Evolutionary conservation across 2,113 vertebrate species (phyloP).

Genomic region (Stomatorhinus ivindoensis): DNA sequence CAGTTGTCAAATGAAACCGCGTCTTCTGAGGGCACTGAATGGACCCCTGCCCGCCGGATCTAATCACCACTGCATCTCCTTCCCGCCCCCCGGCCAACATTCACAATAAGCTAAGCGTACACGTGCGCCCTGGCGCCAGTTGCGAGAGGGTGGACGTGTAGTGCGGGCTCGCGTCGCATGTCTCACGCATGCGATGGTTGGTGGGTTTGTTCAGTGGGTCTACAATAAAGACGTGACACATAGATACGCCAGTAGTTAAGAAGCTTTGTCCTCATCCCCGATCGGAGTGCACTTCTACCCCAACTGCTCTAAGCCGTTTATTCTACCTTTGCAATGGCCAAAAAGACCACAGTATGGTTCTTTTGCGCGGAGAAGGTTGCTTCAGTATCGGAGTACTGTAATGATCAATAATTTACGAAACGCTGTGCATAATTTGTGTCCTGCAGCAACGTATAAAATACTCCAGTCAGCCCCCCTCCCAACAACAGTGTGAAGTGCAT

Average conservation of each 20-base stretch:
- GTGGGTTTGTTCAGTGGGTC: background rate
- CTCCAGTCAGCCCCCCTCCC: background rate
- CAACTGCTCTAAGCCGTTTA: background rate
- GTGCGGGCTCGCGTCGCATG: background rate
- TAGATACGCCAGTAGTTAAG: background rate
- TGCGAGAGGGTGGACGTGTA: background rate
- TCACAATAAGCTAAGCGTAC: background rate
- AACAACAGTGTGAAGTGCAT: background rate
- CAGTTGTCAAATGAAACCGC: constrained; percentile 10
- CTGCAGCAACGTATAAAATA: background rate
- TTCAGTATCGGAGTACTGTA: background rate
- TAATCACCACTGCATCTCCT: background rate
- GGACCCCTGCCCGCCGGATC: background rate
- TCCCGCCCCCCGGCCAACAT: background rate
- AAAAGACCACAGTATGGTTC: background rate
- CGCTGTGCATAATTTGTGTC: constrained; percentile 11
- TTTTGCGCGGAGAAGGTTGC: too few species aligned
- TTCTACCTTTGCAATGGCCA: background rate
- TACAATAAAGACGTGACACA: background rate
- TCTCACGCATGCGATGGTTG: background rate
- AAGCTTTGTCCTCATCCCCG: background rate
- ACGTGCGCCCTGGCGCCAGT: background rate
- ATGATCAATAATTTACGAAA: background rate
- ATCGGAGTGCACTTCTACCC: background rate
- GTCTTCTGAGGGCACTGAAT: background rate